Conservation (phyloP, 2,888 invertebrate species). For the Hypsopygia costalis region DNA sequence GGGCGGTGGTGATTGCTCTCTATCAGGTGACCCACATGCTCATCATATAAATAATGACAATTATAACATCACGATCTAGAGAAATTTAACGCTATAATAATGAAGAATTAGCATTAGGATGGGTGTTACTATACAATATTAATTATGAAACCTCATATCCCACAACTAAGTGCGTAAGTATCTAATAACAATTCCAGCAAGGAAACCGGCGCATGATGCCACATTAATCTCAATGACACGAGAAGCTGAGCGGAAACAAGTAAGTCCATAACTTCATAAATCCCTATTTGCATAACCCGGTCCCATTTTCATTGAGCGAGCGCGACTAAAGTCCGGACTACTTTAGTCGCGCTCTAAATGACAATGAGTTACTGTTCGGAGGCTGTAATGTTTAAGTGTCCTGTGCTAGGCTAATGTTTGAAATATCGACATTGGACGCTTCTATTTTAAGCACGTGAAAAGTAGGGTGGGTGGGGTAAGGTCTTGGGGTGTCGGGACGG, state of each 20-base stretch:
- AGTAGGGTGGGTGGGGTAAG: conserved; percentile 55
- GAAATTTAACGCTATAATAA: too few relatives aligned
- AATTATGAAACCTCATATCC: too few relatives aligned
- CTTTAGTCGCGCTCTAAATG: too few relatives aligned
- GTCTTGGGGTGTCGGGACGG: conserved; percentile 50
- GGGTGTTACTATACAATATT: too few relatives aligned
- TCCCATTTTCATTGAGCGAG: conserved; percentile 10
- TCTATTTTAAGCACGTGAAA: conserved; percentile 79
- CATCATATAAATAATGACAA: too few relatives aligned
- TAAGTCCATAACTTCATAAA: neutral
- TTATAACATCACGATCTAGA: too few relatives aligned
- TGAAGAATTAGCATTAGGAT: too few relatives aligned
- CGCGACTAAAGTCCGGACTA: conserved; percentile 10
- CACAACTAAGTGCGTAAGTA: neutral
- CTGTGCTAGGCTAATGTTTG: conserved; percentile 64
- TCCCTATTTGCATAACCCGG: conserved; percentile 9
- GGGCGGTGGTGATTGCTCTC: too few relatives aligned
- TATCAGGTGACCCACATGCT: too few relatives aligned
- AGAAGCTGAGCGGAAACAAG: neutral
- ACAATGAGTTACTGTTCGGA: conserved; percentile 18
- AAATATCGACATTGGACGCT: conserved; percentile 74
- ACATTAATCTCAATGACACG: neutral
- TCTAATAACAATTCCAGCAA: neutral
- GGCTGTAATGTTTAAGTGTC: conserved; percentile 43
- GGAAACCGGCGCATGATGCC: neutral